These are phyloP conservation scores for Chaetorhynchus papuensis DNA, from an alignment of 2,113 vertebrate species.

Conservation along the genomic window DNA sequence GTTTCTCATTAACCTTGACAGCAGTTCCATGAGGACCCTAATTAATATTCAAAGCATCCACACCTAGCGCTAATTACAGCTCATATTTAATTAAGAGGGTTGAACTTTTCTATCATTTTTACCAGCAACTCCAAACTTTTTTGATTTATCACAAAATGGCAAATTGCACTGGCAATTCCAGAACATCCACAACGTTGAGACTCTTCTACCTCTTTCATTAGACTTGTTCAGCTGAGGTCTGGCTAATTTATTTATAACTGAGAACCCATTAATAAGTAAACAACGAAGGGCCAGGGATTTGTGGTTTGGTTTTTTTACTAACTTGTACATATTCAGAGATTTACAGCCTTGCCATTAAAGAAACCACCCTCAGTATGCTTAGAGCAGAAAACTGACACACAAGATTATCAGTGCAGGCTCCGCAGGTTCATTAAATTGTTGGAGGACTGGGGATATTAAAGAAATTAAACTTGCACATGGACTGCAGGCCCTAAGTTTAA, in stretches of 20 bases:
- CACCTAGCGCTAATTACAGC: constrained; percentile 75
- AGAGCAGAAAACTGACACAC: neutral
- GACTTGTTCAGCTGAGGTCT: neutral
- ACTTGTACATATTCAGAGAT: neutral
- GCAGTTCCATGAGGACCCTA: constrained; percentile 65
- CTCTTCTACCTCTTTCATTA: neutral
- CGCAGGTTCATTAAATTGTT: neutral
- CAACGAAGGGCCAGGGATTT: neutral
- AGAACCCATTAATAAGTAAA: neutral
- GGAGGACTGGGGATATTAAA: neutral
- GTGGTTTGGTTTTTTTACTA: neutral
- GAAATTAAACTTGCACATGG: neutral
- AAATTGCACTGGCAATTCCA: neutral
- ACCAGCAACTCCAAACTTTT: constrained; percentile 38
- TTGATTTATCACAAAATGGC: neutral
- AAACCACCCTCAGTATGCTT: neutral
- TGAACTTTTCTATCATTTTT: constrained; percentile 59
- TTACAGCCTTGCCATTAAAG: neutral
- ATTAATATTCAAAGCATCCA: constrained; percentile 75
- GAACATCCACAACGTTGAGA: neutral
- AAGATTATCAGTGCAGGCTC: neutral
- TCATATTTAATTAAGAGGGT: constrained; percentile 81
- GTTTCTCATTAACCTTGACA: constrained; percentile 78
- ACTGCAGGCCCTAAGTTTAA: neutral
- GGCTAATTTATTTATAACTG: neutral